Percentiles rank a stretch among this genome's conserved stretches.
phyloP scores from a whole-genome alignment of 2,113 vertebrate genomes.

The Cinclus mexicanus region DNA sequence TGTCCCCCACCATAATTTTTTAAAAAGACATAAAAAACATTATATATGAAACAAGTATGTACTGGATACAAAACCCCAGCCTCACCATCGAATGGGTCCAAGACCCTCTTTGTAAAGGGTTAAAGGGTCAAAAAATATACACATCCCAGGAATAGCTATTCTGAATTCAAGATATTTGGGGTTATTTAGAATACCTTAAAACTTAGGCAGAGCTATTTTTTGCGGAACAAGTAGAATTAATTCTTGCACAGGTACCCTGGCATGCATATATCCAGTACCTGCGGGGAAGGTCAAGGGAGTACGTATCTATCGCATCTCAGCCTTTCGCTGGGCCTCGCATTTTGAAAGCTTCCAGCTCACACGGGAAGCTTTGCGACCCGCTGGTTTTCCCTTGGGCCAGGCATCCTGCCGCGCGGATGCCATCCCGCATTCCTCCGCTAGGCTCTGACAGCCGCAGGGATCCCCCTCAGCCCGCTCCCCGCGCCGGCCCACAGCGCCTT shows the following conservation, averaged over 20 bases:
- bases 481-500: accelerated
- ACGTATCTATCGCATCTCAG: neutral
- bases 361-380: accelerated
- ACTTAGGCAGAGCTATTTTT: neutral
- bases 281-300: neutral
- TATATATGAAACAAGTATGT: neutral
- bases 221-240: neutral
- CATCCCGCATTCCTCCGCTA: neutral
- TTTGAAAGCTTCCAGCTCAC: neutral
- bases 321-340: accelerated
- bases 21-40: neutral
- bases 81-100: neutral
- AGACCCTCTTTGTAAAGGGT: neutral
- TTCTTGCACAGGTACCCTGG: neutral
- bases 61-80: neutral
- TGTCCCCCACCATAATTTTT: accelerated
- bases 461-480: neutral
- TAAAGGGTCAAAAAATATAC: neutral
- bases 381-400: accelerated
- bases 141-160: accelerated
- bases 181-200: neutral
- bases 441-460: neutral
- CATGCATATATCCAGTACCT: accelerated
- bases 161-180: neutral
- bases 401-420: accelerated